phyloP scores from a whole-genome alignment of 2,113 vertebrate genomes.

The Cebus imitator region DNA sequence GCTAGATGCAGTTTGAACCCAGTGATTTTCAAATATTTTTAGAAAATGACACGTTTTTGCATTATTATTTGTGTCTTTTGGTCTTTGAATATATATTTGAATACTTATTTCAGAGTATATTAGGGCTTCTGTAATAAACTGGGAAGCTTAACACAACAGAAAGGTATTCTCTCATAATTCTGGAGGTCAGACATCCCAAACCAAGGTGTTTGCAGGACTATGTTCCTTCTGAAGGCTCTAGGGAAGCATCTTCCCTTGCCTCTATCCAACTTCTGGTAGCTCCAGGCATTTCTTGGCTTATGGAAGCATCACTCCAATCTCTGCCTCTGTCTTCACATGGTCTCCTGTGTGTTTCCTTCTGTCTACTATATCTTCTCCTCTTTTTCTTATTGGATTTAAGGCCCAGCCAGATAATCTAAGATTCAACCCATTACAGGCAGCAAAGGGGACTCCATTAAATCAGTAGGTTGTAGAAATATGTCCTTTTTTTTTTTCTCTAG shows the following conservation, averaged over 20 bases:
- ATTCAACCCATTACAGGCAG: background rate
- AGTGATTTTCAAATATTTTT: background rate
- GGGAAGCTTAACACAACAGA: background rate
- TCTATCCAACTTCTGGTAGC: background rate
- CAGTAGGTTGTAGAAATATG: background rate
- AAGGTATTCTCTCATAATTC: background rate
- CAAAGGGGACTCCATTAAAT: background rate
- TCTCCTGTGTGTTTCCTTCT: background rate
- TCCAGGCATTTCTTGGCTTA: background rate
- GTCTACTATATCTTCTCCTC: background rate
- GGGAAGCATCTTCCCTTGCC: background rate
- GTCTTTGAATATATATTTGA: background rate
- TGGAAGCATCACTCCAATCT: background rate
- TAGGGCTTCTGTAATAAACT: background rate
- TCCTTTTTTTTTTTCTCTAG: background rate
- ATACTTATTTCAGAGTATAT: background rate
- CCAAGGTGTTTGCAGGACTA: background rate
- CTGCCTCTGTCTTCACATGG: background rate
- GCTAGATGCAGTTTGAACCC: background rate
- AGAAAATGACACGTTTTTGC: background rate
- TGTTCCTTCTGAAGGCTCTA: background rate
- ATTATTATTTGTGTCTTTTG: background rate
- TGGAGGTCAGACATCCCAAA: background rate
- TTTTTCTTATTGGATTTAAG: background rate
- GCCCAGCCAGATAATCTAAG: background rate